Base-by-base conservation (phyloP, 2,113 vertebrate species). In the Sylvilagus bachmani region DNA sequence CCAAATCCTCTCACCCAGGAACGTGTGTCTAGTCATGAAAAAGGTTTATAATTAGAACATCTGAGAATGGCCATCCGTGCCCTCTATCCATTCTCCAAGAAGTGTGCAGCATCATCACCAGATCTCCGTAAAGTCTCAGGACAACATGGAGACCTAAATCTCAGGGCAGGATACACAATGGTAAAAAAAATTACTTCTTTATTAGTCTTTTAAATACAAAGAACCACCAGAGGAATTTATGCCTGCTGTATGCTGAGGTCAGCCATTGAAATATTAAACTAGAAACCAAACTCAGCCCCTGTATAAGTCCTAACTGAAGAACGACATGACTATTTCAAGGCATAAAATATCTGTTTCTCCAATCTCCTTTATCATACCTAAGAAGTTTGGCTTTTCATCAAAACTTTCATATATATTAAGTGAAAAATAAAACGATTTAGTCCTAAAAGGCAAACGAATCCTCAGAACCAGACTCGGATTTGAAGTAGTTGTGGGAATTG, bases 321-420 rank as follows among this genome's bases (percentile, higher is more conserved):
- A 87, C 44, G 71, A 24, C 27, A 24, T 49, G 4, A 27, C 3
- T 64, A 25, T 70, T 91, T 69, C 38, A 85, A 96, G 6, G 1
- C 25, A 89, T 89, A 75, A 71, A 94, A 24, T 89, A 10, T 44
- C 86, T 86, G 44, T 91, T 82, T 71, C 27, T 80, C 12, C 21
- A 29, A 5, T 86, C 31, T 93, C 21, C 82, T n/a, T 21, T 27
- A 10, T 10, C 29, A 9, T 53, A 44, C 16, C 88, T 16, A 33
- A 95, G 19, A 86, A 44, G 10, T 21, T 78, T 51, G 70, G 83
- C 31, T 86, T 86, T 90, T 86, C 31, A 71, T 86, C 71, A 84
- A 89, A 74, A 53, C 29, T 86, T 58, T 1, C 17, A 82, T 17
- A 21, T 17, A 31, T 36, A 55, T 49, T 91, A 81, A 77, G 85